Evolutionary conservation across 2,113 vertebrate species (phyloP).

Genomic region (Rhea pennata): DNA sequence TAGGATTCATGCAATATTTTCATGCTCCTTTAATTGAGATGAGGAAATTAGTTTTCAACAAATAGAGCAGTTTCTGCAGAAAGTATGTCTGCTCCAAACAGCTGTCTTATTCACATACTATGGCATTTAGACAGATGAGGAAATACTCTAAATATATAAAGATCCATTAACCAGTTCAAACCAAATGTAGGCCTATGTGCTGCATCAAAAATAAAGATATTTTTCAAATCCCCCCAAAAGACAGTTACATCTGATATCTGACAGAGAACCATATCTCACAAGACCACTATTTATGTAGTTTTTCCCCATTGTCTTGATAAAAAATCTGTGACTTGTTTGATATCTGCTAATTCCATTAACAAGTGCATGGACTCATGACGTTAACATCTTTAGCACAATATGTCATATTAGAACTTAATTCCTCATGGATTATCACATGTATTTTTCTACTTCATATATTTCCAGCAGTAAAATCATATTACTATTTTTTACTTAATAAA

Average conservation of each 20-base stretch:
- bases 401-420: background rate
- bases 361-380: accelerated
- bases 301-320: background rate
- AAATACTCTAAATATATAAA: background rate
- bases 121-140: background rate
- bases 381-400: background rate
- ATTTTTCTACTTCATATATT: background rate
- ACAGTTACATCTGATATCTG: background rate
- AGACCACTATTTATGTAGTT: background rate
- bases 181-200: background rate
- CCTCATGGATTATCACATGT: background rate
- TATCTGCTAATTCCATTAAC: background rate
- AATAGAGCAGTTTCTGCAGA: background rate
- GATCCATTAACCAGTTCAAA: background rate
- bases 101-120: background rate
- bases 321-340: background rate
- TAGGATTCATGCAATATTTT: background rate
- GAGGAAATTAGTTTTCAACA: background rate
- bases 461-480: background rate
- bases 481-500: background rate
- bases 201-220: background rate
- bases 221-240: background rate
- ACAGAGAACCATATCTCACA: background rate
- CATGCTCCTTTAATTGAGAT: background rate
- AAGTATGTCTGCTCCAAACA: background rate